Conservation (phyloP, 2,888 invertebrate genomes). For the Parthenolecanium corni region DNA sequence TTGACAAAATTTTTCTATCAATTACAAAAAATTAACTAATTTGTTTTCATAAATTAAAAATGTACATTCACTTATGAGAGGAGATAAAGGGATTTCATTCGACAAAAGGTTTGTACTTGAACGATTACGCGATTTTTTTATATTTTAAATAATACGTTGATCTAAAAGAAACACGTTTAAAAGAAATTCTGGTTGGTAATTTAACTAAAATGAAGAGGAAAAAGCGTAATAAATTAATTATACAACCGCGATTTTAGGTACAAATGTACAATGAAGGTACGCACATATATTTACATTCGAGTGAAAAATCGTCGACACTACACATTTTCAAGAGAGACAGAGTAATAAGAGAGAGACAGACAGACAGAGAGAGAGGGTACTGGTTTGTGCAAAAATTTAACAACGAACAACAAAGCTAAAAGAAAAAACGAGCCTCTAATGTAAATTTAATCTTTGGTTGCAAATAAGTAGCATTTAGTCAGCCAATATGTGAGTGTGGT, state of each 20-base stretch:
- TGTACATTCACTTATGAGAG: conserved; percentile 12
- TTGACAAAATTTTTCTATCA: too few relatives aligned
- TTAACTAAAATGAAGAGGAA: conserved; percentile 6
- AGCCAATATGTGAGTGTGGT: neutral
- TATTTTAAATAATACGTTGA: conserved; percentile 8
- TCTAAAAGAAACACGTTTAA: conserved; percentile 4
- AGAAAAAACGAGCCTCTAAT: conserved; percentile 13
- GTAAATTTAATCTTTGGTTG: conserved; percentile 22
- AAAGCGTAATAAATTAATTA: conserved; percentile 14
- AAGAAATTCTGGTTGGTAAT: conserved; percentile 17
- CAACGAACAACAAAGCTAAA: conserved; percentile 7
- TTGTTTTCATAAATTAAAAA: conserved; percentile 6
- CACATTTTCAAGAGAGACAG: too few relatives aligned
- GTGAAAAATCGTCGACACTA: neutral
- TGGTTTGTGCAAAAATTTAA: conserved; percentile 11
- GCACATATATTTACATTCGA: conserved; percentile 6
- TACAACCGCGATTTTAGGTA: conserved; percentile 1
- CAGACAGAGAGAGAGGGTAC: neutral
- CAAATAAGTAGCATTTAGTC: conserved; percentile 16
- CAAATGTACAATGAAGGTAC: conserved; percentile 1
- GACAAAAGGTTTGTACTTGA: conserved; percentile 18
- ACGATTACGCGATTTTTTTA: conserved; percentile 3
- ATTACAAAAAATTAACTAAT: too few relatives aligned
- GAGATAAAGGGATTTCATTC: neutral
- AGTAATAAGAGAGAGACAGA: conserved; percentile 1